Evolutionary conservation across 1,140 invertebrate genomes (phyloP).

Genomic region (Saxidomus purpurata): DNA sequence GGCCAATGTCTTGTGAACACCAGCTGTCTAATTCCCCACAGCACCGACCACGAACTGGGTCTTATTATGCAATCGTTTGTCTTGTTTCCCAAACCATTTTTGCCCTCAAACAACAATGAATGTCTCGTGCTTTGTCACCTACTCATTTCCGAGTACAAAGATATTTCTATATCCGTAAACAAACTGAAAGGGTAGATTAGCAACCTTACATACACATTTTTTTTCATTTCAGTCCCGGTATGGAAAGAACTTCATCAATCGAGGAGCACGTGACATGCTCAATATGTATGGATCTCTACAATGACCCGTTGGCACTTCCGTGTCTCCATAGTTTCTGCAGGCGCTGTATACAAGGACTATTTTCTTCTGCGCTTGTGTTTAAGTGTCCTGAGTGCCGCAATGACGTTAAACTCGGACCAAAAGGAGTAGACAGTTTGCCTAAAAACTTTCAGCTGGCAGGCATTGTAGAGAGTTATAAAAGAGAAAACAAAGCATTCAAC

Average conservation of each 20-base stretch:
- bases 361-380: slow-evolving; percentile 15
- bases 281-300: slow-evolving; percentile 60
- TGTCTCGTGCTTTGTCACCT: too few relatives aligned
- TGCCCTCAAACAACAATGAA: too few relatives aligned
- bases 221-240: background rate
- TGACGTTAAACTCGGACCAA: slow-evolving; percentile 39
- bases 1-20: too few relatives aligned
- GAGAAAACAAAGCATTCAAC: background rate
- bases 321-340: slow-evolving; percentile 62
- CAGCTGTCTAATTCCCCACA: too few relatives aligned
- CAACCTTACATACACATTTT: too few relatives aligned
- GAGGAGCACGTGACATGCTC: slow-evolving; percentile 62
- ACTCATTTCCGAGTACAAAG: too few relatives aligned
- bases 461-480: slow-evolving; percentile 57
- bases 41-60: too few relatives aligned
- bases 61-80: too few relatives aligned
- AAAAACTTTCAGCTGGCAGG: slow-evolving; percentile 54
- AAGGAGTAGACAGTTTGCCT: slow-evolving; percentile 33
- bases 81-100: too few relatives aligned
- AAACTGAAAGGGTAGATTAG: too few relatives aligned
- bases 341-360: slow-evolving; percentile 40
- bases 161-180: too few relatives aligned
- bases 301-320: slow-evolving; percentile 55
- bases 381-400: slow-evolving; percentile 53
- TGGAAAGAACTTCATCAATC: slow-evolving; percentile 36